These are phyloP conservation scores for Neotoxoptera formosana DNA, from an alignment of 1,140 invertebrate genomes.

Conservation along the genomic window DNA sequence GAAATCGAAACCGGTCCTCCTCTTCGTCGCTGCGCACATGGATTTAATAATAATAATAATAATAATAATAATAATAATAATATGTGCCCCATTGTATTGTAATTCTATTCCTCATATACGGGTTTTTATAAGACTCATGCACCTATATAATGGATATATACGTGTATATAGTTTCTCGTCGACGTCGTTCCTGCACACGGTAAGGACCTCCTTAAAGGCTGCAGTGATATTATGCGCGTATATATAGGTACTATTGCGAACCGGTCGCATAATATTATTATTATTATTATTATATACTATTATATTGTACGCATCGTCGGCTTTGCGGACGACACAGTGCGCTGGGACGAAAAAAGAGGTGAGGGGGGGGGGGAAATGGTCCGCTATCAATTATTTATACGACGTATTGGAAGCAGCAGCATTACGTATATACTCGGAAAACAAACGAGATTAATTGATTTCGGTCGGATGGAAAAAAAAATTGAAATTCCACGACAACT, in stretches of 20 bases:
- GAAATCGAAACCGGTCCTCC: constrained; percentile 16
- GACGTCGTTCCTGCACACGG: background rate
- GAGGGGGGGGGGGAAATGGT: background rate
- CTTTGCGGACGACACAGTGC: background rate
- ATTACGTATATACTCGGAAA: background rate
- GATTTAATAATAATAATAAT: background rate
- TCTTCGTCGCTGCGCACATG: background rate
- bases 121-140: background rate
- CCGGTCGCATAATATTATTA: background rate
- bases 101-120: constrained; percentile 28
- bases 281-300: background rate
- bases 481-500: background rate
- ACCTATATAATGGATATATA: constrained; percentile 12
- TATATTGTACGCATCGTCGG: background rate
- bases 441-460: constrained; percentile 57
- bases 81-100: constrained; percentile 53
- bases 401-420: background rate
- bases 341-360: no score
- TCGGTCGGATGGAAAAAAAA: background rate
- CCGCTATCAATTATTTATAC: constrained; percentile 55
- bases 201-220: constrained; percentile 24
- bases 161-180: constrained; percentile 1
- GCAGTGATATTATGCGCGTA: background rate
- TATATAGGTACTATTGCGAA: background rate
- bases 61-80: constrained; percentile 3